Evolutionary conservation across 2,888 invertebrate species (phyloP).

Genomic region (Pristionchus mayeri): DNA sequence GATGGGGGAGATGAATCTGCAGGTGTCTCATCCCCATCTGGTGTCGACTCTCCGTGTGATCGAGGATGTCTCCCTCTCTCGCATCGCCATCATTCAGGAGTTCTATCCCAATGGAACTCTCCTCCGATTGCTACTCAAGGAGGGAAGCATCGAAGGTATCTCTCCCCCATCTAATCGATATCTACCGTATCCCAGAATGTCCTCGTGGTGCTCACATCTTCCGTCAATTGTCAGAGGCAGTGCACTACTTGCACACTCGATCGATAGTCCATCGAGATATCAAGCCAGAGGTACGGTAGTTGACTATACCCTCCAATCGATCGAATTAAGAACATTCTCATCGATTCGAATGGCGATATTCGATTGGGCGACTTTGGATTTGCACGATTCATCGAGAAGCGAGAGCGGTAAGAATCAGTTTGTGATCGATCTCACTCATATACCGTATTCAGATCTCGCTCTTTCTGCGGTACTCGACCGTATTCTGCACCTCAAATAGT

Average conservation of each 20-base stretch:
- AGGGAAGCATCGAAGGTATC: constrained; percentile 55
- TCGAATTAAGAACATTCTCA: constrained; percentile 65
- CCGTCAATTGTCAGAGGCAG: constrained; percentile 69
- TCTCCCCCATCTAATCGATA: not conserved
- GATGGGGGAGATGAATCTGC: not conserved
- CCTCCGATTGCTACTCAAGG: constrained; percentile 56
- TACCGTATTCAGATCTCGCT: constrained; percentile 55
- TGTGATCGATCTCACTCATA: not conserved
- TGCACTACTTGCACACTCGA: constrained; percentile 64
- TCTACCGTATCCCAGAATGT: constrained; percentile 54
- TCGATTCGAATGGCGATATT: constrained; percentile 67
- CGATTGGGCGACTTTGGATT: constrained; percentile 71
- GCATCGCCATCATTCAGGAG: constrained; percentile 64
- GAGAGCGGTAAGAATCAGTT: constrained; percentile 54
- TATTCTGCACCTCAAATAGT: constrained; percentile 58
- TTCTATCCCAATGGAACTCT: constrained; percentile 68
- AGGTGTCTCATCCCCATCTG: constrained; percentile 62
- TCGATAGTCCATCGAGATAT: constrained; percentile 57
- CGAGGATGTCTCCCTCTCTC: constrained; percentile 54
- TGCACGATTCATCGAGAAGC: constrained; percentile 58
- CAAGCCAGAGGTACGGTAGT: constrained; percentile 49
- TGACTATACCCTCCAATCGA: not conserved
- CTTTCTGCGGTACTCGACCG: constrained; percentile 69
- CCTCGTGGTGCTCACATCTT: constrained; percentile 64
- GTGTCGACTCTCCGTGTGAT: constrained; percentile 58